Base-by-base conservation (phyloP, 2,113 vertebrate genomes). In the Neodontobutis hainanensis region DNA sequence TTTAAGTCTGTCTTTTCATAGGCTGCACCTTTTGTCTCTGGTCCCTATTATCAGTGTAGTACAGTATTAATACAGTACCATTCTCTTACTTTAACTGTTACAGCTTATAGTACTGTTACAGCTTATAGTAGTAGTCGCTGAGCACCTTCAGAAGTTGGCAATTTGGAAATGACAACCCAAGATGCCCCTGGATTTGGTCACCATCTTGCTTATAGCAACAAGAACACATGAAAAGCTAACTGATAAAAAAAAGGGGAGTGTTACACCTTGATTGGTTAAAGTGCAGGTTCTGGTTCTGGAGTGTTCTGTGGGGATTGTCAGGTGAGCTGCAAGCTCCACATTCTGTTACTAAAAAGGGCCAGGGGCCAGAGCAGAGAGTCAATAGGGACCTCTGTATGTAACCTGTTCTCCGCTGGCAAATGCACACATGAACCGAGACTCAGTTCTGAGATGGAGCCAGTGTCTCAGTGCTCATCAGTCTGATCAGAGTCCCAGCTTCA, bases 201-300 rank as follows among this genome's bases (percentile, higher is more conserved):
- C 9, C 8, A 14, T 46, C 32, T 62, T 65, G 69, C 34, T 61
- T 27, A 68, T n/a, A 70, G 50, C 45, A 56, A 65, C 1, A 11
- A 4, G 58, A n/a, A n/a, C 34, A 43, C 48, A 43, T 27, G 2
- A 69, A 58, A 76, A 11, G 3, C 48, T 46, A 4, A 58, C 45
- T 11, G 46, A 69, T 45, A 65, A 5, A 4, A 61, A 27, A 36
- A 15, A 15, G 40, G 42, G 19, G n/a, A 55, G 52, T 14, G 1
- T 8, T 14, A 14, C 12, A 57, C 83, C 60, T 65, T 3, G 65
- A 71, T 88, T 27, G 19, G 82, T 72, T 91, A 92, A 92, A 92
- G 90, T 91, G 91, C 91, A 85, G 81, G 78, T 83, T 86, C 19
- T 27, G 19, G 19, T 27, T 87, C 32, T 78, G 78, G 73, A 42